These are phyloP conservation scores for Crambe crambe DNA, from an alignment of 37 sponge, comb jelly and placozoan species.

Conservation along the genomic window DNA sequence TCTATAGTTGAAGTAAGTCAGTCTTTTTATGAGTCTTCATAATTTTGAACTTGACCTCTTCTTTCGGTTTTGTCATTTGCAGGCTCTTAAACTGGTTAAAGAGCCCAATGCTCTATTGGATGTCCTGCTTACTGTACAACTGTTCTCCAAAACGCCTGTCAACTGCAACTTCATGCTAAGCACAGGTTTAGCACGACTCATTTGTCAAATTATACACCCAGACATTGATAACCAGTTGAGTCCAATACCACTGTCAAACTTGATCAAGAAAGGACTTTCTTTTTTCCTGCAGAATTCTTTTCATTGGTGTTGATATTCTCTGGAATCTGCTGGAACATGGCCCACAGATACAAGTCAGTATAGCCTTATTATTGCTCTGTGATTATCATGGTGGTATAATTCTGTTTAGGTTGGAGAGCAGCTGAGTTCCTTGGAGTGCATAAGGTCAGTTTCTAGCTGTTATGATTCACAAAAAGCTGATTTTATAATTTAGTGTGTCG, in stretches of 20 bases:
- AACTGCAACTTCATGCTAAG: conserved; percentile 79
- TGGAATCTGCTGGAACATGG: conserved; percentile 91
- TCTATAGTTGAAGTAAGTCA: conserved; percentile 44
- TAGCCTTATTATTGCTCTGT: not conserved
- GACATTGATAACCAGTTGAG: conserved; percentile 19
- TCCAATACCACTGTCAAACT: not conserved
- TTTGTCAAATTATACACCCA: conserved; percentile 30
- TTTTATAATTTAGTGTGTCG: too few relatives aligned
- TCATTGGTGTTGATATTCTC: conserved; percentile 55
- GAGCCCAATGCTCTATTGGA: conserved; percentile 6
- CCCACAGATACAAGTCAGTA: conserved; percentile 58
- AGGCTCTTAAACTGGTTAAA: conserved; percentile 30
- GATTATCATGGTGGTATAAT: not conserved
- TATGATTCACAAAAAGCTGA: too few relatives aligned
- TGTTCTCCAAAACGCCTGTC: conserved; percentile 53
- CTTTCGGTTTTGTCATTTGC: conserved; percentile 1
- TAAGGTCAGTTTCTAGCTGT: too few relatives aligned
- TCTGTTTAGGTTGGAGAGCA: conserved; percentile 55
- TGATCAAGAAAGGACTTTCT: not conserved
- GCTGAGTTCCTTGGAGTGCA: conserved; percentile 46
- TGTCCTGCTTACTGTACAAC: conserved; percentile 49
- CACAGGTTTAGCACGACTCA: conserved; percentile 10
- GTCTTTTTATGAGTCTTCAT: not conserved
- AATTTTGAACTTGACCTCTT: too few relatives aligned
- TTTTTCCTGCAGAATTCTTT: conserved; percentile 25